Evolutionary conservation across 2,797 vertebrate species (phyloP).

Genomic region (Neostethus bicornis): DNA sequence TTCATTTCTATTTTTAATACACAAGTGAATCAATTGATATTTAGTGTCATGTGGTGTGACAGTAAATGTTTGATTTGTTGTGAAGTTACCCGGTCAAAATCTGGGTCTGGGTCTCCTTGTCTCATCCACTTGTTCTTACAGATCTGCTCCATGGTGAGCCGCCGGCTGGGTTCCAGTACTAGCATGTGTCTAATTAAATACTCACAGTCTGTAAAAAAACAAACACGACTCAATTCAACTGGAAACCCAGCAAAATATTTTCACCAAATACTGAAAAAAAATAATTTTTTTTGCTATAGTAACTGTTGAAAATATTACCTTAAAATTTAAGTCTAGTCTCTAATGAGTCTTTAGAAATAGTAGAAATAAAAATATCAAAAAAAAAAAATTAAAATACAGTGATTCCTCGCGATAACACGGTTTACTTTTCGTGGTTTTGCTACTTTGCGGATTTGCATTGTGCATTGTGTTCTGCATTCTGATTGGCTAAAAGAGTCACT

Average conservation of each 20-base stretch:
- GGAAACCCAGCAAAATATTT: not conserved
- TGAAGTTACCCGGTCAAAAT: constrained; percentile 89
- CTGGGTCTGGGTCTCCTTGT: constrained; percentile 90
- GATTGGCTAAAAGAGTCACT: no score
- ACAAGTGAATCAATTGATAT: not conserved
- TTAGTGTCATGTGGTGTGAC: no score
- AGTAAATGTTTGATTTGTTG: not conserved
- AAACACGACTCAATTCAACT: constrained; percentile 1
- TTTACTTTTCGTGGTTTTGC: no score
- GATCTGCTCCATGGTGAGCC: constrained; percentile 98
- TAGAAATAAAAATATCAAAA: no score
- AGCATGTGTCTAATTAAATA: constrained; percentile 99
- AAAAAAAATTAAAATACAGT: no score
- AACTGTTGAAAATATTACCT: no score
- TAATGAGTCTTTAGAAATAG: no score
- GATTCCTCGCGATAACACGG: no score
- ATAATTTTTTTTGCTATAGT: no score
- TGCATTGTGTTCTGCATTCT: no score
- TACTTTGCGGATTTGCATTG: no score
- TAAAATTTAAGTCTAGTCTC: no score
- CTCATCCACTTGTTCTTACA: constrained; percentile 99
- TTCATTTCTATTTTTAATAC: not conserved
- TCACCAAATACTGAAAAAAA: not conserved
- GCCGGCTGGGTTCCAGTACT: constrained; percentile 92
- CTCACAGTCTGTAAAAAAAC: constrained; percentile 88